phyloP scores from a whole-genome alignment of 2,113 vertebrate genomes.

The Ondatra zibethicus region DNA sequence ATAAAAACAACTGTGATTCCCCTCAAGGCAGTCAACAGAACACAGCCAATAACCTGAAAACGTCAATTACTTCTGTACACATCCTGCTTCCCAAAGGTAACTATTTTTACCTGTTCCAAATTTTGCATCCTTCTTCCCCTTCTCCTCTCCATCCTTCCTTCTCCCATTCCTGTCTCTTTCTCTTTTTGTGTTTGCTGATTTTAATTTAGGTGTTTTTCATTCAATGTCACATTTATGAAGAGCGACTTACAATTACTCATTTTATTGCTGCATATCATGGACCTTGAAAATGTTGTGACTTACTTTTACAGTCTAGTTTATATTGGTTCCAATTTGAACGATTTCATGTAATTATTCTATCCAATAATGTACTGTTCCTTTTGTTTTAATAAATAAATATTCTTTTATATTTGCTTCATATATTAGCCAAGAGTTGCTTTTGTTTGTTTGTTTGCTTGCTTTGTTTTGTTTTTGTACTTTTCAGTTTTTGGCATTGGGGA shows the following conservation, averaged over 20 bases:
- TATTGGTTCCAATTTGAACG: neutral
- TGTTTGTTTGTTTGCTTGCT: neutral
- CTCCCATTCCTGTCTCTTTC: no score
- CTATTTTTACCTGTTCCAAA: neutral
- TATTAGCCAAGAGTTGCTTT: neutral
- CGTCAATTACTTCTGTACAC: neutral
- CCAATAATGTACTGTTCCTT: neutral
- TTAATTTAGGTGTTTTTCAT: neutral
- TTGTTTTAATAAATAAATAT: neutral
- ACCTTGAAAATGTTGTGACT: neutral
- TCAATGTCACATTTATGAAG: neutral
- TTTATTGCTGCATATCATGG: neutral
- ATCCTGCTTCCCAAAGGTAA: neutral
- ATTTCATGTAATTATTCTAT: neutral
- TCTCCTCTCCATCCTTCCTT: neutral
- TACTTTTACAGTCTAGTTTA: neutral
- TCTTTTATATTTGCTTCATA: neutral
- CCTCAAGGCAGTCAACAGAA: neutral
- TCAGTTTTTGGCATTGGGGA: neutral
- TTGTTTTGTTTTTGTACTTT: neutral
- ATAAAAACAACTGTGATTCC: neutral
- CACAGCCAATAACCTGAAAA: neutral
- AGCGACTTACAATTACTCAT: neutral
- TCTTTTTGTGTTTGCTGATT: neutral
- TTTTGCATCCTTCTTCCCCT: neutral